These are phyloP conservation scores for Verasper variegatus DNA, from an alignment of 2,113 vertebrate species.

Conservation along the genomic window DNA sequence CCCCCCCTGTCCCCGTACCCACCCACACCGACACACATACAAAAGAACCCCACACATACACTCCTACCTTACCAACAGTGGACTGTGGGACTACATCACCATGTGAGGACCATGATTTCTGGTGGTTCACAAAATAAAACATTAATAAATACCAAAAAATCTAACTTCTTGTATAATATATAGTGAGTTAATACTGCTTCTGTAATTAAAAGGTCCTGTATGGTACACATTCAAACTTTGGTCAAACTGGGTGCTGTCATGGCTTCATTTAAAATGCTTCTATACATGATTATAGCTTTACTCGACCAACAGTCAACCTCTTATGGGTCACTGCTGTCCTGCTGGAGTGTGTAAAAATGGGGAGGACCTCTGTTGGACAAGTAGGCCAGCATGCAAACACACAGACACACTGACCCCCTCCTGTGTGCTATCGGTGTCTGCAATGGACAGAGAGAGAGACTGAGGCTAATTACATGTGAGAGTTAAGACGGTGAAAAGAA, in stretches of 20 bases:
- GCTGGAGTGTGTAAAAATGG: background rate
- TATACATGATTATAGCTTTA: no score
- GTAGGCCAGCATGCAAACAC: background rate
- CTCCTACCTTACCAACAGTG: background rate
- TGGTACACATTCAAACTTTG: no score
- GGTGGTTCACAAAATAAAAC: background rate
- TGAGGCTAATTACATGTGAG: constrained; percentile 82
- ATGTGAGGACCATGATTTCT: background rate
- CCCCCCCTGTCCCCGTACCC: constrained; percentile 11
- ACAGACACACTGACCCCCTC: constrained; percentile 61
- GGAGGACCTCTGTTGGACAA: background rate
- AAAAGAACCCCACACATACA: background rate
- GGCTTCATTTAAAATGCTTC: no score
- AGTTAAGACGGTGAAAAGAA: constrained; percentile 75
- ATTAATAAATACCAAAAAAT: background rate
- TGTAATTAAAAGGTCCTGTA: no score
- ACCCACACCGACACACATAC: constrained; percentile 11
- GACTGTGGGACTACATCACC: background rate
- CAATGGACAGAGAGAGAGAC: constrained; percentile 68
- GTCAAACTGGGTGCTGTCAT: no score
- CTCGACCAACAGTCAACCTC: background rate
- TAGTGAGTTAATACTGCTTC: no score
- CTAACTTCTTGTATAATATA: background rate
- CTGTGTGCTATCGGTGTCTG: constrained; percentile 76
- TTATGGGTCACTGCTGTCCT: background rate